phyloP scores from a whole-genome alignment of 2,797 vertebrate genomes.

The Karalla daura region DNA sequence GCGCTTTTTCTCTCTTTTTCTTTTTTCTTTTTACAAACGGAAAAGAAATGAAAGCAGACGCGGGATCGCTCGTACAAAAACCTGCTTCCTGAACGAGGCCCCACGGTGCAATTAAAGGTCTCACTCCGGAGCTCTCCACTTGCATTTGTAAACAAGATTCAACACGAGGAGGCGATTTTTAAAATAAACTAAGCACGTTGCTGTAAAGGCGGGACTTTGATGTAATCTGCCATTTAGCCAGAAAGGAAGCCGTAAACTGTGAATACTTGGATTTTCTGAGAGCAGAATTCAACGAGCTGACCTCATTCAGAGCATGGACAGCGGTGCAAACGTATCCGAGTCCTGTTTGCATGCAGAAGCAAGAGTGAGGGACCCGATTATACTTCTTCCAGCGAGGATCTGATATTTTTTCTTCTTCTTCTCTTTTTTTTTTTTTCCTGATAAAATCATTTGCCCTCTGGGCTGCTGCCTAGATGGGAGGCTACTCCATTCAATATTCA shows the following conservation, averaged over 20 bases:
- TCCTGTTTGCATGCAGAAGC: conserved; percentile 17
- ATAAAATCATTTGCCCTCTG: conserved; percentile 15
- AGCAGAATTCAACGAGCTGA: conserved; percentile 2
- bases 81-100: conserved; percentile 26
- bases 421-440: no score
- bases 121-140: conserved; percentile 19
- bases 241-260: conserved; percentile 6
- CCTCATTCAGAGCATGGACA: conserved; percentile 20
- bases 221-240: not conserved
- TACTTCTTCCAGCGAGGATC: conserved; percentile 8
- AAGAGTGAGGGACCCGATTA: conserved; percentile 9
- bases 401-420: conserved; percentile 22
- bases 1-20: no score
- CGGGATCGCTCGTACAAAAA: conserved; percentile 20
- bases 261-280: conserved; percentile 22
- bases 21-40: conserved; percentile 23
- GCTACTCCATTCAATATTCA: not conserved
- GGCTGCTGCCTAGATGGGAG: not conserved
- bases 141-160: conserved; percentile 22
- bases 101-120: conserved; percentile 22
- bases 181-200: conserved; percentile 2
- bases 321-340: conserved; percentile 14
- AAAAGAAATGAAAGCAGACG: conserved; percentile 38
- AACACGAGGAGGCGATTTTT: not conserved
- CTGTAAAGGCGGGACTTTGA: no score